These are phyloP conservation scores for Ophion costatus DNA, from an alignment of 2,888 invertebrate genomes.

Conservation along the genomic window DNA sequence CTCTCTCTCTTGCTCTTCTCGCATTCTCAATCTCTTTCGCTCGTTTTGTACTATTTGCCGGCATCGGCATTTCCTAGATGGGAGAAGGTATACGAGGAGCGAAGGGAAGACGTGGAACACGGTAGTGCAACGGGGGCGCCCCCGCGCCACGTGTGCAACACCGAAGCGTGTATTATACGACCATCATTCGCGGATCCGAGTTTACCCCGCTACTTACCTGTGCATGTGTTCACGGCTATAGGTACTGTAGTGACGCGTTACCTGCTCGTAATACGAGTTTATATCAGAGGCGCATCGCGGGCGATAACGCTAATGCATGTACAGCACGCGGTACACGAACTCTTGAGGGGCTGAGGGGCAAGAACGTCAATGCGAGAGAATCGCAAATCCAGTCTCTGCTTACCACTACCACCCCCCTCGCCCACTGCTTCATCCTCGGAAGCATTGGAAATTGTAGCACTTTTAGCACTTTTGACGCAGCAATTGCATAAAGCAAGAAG, in stretches of 20 bases:
- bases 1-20: constrained; percentile 46
- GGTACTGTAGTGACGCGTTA: constrained; percentile 23
- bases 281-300: constrained; percentile 11
- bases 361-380: constrained; percentile 18
- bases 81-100: background rate
- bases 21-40: constrained; percentile 45
- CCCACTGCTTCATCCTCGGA: too few relatives aligned
- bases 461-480: too few relatives aligned
- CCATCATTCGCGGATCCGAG: background rate
- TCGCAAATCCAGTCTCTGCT: background rate
- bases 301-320: constrained; percentile 59
- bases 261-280: constrained; percentile 33
- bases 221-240: background rate
- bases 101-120: constrained; percentile 63
- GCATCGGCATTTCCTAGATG: constrained; percentile 39
- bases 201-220: background rate
- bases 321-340: constrained; percentile 23
- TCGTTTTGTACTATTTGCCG: constrained; percentile 48
- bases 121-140: constrained; percentile 63
- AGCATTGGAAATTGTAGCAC: too few relatives aligned
- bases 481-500: too few relatives aligned
- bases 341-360: constrained; percentile 9
- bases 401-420: too few relatives aligned
- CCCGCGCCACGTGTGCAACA: constrained; percentile 57
- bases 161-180: constrained; percentile 49